Base-by-base conservation (phyloP, 1,140 invertebrate genomes). In the Drosophila quadrilineata region DNA sequence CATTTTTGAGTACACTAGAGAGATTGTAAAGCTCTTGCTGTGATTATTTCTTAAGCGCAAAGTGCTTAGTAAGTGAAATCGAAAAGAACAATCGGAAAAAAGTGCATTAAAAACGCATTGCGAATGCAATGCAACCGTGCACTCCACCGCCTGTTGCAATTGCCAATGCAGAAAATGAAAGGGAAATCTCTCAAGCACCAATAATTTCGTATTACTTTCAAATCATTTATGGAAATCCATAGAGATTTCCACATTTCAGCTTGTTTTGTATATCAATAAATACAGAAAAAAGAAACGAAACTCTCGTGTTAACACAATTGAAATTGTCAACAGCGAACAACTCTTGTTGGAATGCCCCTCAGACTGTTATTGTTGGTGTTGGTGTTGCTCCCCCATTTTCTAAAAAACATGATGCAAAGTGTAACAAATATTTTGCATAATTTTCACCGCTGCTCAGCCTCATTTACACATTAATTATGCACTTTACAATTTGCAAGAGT, bases 101-200 rank as follows among this genome's bases (percentile, higher is more conserved):
- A 73, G 50, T 84, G 73, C 77, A 84, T 76, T 84, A 70, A 84
- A 68, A 54, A 46, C 40, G 35, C 40, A 71, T 62, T 71, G n/a
- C n/a, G n/a, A n/a, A n/a, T 24, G 28, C 29, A 53, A 50, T 52
- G 17, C 45, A 22, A 36, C 17, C 6, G 8, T 62, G 70, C 79
- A 84, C 79, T 84, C 52, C 62, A 84, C 79, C 74, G 79, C 71
- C 84, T 84, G 79, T 79, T 85, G 60, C 45, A 66, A 85, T 84
- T 45, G 43, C 56, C 31, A 35, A 53, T 22, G 12, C 8, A 2
- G 19, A 40, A 63, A 41, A 35, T 33, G 22, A 60, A 46, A 50
- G 19, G 54, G 21, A 31, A 59, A 38, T 22, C 40, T 28, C 24
- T 16, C n/a, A 35, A 53, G n/a, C n/a, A n/a, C n/a, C n/a, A n/a